These are phyloP conservation scores for Cottoperca gobio DNA, from an alignment of 2,797 vertebrate species.

Conservation along the genomic window DNA sequence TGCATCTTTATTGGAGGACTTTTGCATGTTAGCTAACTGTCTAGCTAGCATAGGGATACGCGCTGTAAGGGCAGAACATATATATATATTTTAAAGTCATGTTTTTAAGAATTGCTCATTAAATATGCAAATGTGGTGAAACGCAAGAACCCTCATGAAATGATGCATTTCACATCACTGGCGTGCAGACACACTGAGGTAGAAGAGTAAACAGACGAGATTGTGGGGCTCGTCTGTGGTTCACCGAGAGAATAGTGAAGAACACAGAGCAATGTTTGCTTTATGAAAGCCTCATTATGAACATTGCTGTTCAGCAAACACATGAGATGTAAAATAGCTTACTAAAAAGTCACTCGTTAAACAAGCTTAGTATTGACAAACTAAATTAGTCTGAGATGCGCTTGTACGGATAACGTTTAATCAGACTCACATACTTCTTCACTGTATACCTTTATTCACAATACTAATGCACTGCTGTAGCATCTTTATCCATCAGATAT, in stretches of 20 bases:
- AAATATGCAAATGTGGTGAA: background rate
- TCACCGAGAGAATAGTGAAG: background rate
- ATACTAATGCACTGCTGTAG: background rate
- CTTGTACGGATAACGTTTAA: conserved; percentile 22
- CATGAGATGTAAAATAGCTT: conserved; percentile 31
- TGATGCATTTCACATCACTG: background rate
- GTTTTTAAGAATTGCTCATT: background rate
- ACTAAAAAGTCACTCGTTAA: conserved; percentile 29
- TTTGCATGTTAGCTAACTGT: too few relatives aligned
- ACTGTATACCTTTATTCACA: background rate
- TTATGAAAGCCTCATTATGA: conserved; percentile 8
- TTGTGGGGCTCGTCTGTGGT: background rate
- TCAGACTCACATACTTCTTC: background rate
- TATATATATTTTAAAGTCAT: too few relatives aligned
- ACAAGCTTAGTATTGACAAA: background rate
- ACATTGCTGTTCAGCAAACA: conserved; percentile 13
- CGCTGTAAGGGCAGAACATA: too few relatives aligned
- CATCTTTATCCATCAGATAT: background rate
- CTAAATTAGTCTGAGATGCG: conserved; percentile 39
- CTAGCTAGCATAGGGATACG: too few relatives aligned
- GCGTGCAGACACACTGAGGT: background rate
- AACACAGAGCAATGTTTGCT: background rate
- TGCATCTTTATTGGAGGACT: too few relatives aligned
- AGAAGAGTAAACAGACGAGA: background rate
- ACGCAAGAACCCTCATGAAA: background rate